A percentile compares a stretch with the other conserved stretches of the same genome.
phyloP scores from a whole-genome alignment of 2,113 vertebrate genomes.

The Oplegnathus fasciatus region DNA sequence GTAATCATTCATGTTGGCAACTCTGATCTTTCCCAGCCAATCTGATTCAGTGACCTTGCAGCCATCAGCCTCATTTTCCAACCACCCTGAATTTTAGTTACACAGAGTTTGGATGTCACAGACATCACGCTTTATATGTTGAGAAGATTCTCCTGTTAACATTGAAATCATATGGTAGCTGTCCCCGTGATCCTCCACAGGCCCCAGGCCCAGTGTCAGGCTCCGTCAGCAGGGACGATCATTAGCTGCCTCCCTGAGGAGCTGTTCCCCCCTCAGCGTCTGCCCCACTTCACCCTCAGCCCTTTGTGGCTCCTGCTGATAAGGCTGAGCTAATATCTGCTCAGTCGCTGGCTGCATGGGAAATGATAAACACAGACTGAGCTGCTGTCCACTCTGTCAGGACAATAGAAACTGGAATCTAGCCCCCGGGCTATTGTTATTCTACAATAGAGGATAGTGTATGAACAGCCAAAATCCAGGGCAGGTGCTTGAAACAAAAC shows the following conservation, averaged over 20 bases:
- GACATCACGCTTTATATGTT: neutral
- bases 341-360: conserved; percentile 21
- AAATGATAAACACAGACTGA: conserved; percentile 56
- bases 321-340: conserved; percentile 70
- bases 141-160: conserved; percentile 8
- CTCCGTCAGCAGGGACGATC: conserved; percentile 51
- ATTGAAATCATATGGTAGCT: conserved; percentile 20
- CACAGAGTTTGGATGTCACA: neutral
- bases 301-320: conserved; percentile 75
- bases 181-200: conserved; percentile 2
- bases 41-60: conserved; percentile 41
- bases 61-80: conserved; percentile 24
- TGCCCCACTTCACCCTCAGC: conserved; percentile 58
- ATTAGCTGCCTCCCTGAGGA: conserved; percentile 58
- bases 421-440: conserved; percentile 50
- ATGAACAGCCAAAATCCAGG: conserved; percentile 27
- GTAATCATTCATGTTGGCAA: conserved; percentile 2
- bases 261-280: conserved; percentile 20
- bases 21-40: neutral
- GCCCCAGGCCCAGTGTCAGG: conserved; percentile 40
- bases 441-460: conserved; percentile 23
- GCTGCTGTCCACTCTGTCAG: conserved; percentile 55
- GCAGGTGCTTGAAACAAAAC: conserved; percentile 56
- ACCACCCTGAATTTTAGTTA: conserved; percentile 36
- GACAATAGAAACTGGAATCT: conserved; percentile 50